Base-by-base conservation (phyloP, 2,888 invertebrate species). In the Oligia fasciuncula region DNA sequence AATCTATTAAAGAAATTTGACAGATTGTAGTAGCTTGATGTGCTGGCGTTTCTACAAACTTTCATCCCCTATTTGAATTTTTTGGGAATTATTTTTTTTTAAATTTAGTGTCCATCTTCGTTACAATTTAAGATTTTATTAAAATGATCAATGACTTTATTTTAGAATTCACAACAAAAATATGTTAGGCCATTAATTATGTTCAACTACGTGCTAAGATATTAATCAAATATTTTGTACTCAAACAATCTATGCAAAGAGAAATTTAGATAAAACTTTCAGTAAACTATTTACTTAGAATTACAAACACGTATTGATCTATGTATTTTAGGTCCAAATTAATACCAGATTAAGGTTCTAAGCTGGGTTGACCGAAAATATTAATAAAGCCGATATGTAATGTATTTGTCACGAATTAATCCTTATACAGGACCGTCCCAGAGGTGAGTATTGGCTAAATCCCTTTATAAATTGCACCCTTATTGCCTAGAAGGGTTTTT, bases 351-450 rank as follows among this genome's bases (percentile, higher is more conserved):
- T 85, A 80, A 65, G 51, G n/a, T 60, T 85, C 43, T 62, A 68
- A 71, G 57, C 74, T 43, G 54, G 71, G 70, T 66, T 65, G 43
- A 35, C 66, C 67, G n/a, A 60, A 83, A 73, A 74, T 83, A 66
- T 54, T 66, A 73, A 72, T 82, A 84, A 51, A 72, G 29, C 49
- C 46, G 68, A 73, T 80, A 81, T 73, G 79, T 73, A 72, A 65
- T 85, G 63, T 72, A 60, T 43, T 68, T 84, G 79, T 69, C 57
- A 69, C n/a, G 40, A 71, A 71, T 62, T 78, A 84, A 81, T 84
- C 71, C 54, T 49, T 62, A 62, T 5, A 62, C 46, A 19, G 23
- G 62, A 62, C 54, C 49, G 71, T 84, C 14, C 46, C 40, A 67
- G 46, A 73, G 54, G 40, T 67, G n/a, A 43, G 70, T 62, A 83